phyloP scores from a whole-genome alignment of 2,797 vertebrate species.

The Taeniopygia guttata region DNA sequence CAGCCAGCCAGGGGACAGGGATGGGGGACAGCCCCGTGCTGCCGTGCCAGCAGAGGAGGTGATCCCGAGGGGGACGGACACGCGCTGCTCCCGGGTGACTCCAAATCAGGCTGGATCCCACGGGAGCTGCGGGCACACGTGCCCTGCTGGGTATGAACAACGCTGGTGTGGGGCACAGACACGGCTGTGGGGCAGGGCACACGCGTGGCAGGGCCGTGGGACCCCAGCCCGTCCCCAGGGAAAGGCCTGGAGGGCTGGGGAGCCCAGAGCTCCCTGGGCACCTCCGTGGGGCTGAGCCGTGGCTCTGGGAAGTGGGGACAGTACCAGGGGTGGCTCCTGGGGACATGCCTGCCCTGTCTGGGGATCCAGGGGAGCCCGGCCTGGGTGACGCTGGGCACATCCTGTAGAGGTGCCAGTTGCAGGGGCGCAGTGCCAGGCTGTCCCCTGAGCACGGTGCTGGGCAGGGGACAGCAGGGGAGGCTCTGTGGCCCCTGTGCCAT shows the following conservation, averaged over 20 bases:
- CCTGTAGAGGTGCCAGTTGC: background rate
- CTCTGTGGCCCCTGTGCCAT: rapidly evolving
- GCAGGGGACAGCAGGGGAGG: background rate
- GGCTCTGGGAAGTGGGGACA: rapidly evolving
- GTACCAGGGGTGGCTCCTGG: background rate
- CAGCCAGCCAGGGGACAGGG: rapidly evolving
- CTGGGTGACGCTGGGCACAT: rapidly evolving
- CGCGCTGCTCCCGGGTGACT: background rate
- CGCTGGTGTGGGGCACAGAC: background rate
- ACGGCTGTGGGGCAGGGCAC: background rate
- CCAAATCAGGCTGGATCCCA: background rate
- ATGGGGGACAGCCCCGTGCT: rapidly evolving
- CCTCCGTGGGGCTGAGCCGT: rapidly evolving
- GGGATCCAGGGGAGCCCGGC: background rate
- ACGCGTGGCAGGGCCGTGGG: rapidly evolving
- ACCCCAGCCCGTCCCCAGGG: background rate
- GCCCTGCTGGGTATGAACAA: background rate
- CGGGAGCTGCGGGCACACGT: background rate
- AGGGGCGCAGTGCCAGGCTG: background rate
- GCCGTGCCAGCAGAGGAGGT: rapidly evolving
- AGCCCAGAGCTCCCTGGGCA: background rate
- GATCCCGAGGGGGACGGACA: rapidly evolving
- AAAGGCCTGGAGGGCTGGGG: background rate
- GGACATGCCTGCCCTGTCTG: background rate
- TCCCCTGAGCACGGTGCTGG: rapidly evolving